Evolutionary conservation across 2,888 invertebrate species (phyloP).

Genomic region (Blomia tropicalis): DNA sequence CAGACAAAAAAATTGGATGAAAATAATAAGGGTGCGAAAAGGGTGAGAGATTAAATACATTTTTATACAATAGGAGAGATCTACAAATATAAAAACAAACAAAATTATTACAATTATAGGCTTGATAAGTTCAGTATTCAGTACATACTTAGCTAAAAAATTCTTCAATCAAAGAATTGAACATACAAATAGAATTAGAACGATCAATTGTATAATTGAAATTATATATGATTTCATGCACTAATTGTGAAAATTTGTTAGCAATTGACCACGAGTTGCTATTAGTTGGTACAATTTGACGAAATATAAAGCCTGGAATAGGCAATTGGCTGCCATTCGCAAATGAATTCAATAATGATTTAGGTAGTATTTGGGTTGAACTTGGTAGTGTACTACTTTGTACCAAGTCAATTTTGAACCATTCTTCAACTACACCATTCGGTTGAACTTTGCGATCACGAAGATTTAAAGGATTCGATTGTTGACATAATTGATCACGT

Average conservation of each 20-base stretch:
- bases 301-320: not conserved
- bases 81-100: too few relatives aligned
- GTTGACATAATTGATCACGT: not conserved
- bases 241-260: not conserved
- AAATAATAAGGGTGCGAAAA: too few relatives aligned
- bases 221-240: not conserved
- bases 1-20: too few relatives aligned
- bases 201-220: conserved; percentile 2
- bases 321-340: not conserved
- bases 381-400: not conserved
- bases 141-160: too few relatives aligned
- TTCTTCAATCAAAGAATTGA: not conserved
- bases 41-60: too few relatives aligned
- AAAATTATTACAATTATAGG: too few relatives aligned
- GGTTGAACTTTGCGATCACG: not conserved
- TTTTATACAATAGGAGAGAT: too few relatives aligned
- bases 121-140: too few relatives aligned
- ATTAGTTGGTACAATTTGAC: not conserved
- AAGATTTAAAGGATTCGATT: not conserved
- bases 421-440: not conserved
- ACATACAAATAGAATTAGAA: not conserved
- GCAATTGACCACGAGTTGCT: not conserved
- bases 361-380: not conserved
- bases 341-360: not conserved
- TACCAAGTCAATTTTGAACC: not conserved